Conservation (phyloP, 35 echinoderm and acorn worm genomes). For the Amphiura filiformis region DNA sequence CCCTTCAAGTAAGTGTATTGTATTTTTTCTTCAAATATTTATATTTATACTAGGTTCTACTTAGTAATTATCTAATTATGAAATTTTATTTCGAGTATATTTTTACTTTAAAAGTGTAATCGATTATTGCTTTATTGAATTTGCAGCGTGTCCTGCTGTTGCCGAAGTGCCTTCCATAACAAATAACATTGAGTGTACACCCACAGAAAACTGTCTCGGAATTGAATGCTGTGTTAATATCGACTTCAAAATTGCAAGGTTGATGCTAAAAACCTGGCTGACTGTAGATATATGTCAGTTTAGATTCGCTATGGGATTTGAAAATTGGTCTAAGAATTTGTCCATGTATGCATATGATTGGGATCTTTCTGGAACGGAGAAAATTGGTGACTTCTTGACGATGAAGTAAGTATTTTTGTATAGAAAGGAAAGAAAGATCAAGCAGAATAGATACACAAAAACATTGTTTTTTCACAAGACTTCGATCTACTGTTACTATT, state of each 20-base stretch:
- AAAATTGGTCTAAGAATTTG: conserved; percentile 16
- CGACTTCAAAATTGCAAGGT: background rate
- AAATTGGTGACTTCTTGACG: background rate
- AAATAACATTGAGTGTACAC: background rate
- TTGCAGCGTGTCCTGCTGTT: background rate
- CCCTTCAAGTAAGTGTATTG: too few species aligned
- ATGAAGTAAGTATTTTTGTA: background rate
- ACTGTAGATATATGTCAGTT: conserved; percentile 18
- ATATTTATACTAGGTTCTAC: too few species aligned
- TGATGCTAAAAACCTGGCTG: conserved; percentile 12
- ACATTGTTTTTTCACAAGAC: too few species aligned
- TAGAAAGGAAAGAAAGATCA: too few species aligned
- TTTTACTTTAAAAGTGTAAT: too few species aligned
- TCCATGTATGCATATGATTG: background rate
- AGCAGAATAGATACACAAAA: too few species aligned
- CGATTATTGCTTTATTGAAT: too few species aligned
- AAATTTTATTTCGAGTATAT: too few species aligned
- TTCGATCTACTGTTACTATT: too few species aligned
- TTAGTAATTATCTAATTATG: too few species aligned
- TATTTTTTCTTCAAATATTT: too few species aligned
- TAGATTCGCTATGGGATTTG: conserved; percentile 17
- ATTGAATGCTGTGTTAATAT: conserved; percentile 21
- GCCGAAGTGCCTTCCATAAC: background rate
- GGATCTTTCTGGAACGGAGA: background rate
- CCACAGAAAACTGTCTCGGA: conserved; percentile 11